Percentiles rank a stretch among this genome's conserved stretches.
Conservation (phyloP, 2,113 vertebrate genomes). For the Bos taurus region DNA sequence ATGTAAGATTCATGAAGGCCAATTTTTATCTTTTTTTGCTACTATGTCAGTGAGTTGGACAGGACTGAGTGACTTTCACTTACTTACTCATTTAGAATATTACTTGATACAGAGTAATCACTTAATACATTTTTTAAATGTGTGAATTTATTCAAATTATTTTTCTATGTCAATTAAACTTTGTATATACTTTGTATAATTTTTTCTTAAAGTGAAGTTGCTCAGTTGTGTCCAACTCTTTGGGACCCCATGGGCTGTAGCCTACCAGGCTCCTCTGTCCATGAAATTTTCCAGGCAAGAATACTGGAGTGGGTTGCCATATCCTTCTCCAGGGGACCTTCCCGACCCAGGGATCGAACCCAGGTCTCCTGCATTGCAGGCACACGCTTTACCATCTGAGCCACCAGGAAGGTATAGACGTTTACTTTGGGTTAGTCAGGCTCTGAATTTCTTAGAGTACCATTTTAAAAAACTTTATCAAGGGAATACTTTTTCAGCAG, state of each 20-base stretch:
- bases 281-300: too few species aligned
- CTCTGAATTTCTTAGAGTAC: not conserved
- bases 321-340: too few species aligned
- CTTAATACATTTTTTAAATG: not conserved
- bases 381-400: too few species aligned
- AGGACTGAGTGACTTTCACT: accelerated
- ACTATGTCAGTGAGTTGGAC: not conserved
- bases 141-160: not conserved
- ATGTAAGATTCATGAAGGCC: not conserved
- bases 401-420: not conserved
- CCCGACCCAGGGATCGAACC: too few species aligned
- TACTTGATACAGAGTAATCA: not conserved
- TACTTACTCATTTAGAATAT: not conserved
- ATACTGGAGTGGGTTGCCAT: too few species aligned
- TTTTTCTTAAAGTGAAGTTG: not conserved
- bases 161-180: not conserved
- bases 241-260: too few species aligned
- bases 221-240: too few species aligned
- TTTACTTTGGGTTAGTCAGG: not conserved
- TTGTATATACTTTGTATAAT: not conserved
- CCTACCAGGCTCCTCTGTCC: too few species aligned
- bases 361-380: too few species aligned
- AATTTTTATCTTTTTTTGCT: not conserved
- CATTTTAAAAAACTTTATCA: not conserved
- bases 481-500: not conserved